Evolutionary conservation across 2,888 invertebrate genomes (phyloP), one percentile per base, ranked within the genome.

Genomic region (Busseola fusca): DNA sequence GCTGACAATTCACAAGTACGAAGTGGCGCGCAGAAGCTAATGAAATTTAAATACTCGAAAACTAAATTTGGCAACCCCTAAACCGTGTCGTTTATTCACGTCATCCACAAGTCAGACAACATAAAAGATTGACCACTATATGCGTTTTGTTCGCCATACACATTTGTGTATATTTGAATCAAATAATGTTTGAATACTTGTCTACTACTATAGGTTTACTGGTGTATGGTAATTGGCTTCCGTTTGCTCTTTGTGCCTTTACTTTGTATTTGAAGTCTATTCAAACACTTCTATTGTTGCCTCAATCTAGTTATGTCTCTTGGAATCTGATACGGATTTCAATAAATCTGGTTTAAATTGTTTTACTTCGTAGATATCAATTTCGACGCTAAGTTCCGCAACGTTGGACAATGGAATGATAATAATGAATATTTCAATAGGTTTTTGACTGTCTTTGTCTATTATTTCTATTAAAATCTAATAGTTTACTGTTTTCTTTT

Each of bases 211-310:
- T 62, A 65, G 30, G 45, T 66, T 63, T 57, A 48, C 69, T 42
- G 45, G 42, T 54, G 50, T 64, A 77, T 82, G 63, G 25, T 76
- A 76, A 72, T 68, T 64, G 64, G 40, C 64, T 76, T 78, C 78
- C 72, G 72, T 70, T 81, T 40, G 57, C 18, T 63, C 63, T 69
- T 72, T 78, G 64, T 76, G 56, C 37, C 12, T 56, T 64, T 40
- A 30, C 58, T 66, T 69, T 40, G 40, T 63, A 67, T 71, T 34
- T 34, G 14, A 65, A 68, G 48, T 68, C 48, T 68, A 68, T 78
- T 71, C 68, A 71, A n/a, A 57, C 40, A 56, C 37, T 54, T 59
- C 63, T 50, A 78, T 79, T 79, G 79, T 78, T 64, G 50, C 64
- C 64, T 67, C 67, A 58, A 64, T 66, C 52, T 57, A 40, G n/a